A percentile compares a stretch with the other conserved stretches of the same genome.
Conservation (phyloP, 2,113 vertebrate genomes). For the Dasypus novemcinctus region DNA sequence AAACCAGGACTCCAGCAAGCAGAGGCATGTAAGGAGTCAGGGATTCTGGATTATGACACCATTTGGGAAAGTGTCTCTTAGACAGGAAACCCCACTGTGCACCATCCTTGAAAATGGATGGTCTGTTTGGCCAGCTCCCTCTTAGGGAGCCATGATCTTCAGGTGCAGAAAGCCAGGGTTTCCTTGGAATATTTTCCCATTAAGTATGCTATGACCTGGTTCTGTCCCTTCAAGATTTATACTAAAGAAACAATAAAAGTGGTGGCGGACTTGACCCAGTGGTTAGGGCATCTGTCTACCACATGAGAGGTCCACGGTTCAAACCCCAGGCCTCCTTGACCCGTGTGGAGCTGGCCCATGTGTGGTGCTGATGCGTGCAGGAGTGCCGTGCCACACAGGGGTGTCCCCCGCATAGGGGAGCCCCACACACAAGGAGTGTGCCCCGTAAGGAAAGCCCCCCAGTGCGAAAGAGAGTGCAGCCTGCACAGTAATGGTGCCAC, state of each 20-base stretch:
- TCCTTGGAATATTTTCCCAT: not conserved
- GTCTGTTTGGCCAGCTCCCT: not conserved
- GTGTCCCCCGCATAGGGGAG: too few species aligned
- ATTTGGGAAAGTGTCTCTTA: not conserved
- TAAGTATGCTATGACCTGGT: not conserved
- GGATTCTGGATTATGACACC: not conserved
- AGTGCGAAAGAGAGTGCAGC: too few species aligned
- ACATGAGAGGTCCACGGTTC: too few species aligned
- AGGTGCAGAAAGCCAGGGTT: not conserved
- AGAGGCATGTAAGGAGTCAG: not conserved
- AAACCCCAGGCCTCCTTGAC: too few species aligned
- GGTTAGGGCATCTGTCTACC: too few species aligned
- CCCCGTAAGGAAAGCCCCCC: too few species aligned
- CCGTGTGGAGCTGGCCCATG: too few species aligned
- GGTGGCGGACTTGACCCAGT: too few species aligned
- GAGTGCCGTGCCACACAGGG: too few species aligned
- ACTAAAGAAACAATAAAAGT: not conserved
- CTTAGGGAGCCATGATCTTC: not conserved
- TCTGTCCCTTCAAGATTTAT: not conserved
- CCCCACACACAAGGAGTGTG: too few species aligned
- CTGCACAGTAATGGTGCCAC: too few species aligned
- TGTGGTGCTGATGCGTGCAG: too few species aligned
- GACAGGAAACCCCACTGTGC: not conserved
- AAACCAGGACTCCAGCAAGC: not conserved
- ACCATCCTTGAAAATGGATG: not conserved